Evolutionary conservation across 1,140 invertebrate species (phyloP).

Genomic region (Drosophila pallidifrons): DNA sequence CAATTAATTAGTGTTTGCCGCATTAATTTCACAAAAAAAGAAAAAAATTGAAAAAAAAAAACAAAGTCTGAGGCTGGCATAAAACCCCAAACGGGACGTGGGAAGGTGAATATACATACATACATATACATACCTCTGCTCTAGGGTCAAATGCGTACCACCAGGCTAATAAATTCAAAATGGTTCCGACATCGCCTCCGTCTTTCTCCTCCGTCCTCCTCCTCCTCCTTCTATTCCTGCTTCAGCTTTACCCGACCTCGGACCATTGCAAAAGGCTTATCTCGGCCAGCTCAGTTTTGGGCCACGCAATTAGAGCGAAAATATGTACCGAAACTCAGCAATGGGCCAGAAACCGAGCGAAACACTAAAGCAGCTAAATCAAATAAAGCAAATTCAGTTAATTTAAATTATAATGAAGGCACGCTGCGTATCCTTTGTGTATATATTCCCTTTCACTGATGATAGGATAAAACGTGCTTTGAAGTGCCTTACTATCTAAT

Average conservation of each 20-base stretch:
- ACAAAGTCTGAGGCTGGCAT: slow-evolving; percentile 36
- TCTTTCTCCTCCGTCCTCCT: neutral
- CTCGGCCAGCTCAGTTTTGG: slow-evolving; percentile 42
- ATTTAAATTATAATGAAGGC: slow-evolving; percentile 76
- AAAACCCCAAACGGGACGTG: slow-evolving; percentile 26
- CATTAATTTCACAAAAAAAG: slow-evolving; percentile 77
- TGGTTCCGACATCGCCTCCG: slow-evolving; percentile 12
- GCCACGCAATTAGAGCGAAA: slow-evolving; percentile 68
- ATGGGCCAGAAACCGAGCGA: slow-evolving; percentile 54
- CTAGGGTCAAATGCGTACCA: slow-evolving; percentile 47
- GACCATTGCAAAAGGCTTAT: slow-evolving; percentile 51
- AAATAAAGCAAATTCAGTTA: slow-evolving; percentile 79
- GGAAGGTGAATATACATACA: neutral
- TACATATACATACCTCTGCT: neutral
- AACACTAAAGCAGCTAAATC: slow-evolving; percentile 70
- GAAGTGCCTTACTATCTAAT: slow-evolving; percentile 29
- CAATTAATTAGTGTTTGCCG: slow-evolving; percentile 82
- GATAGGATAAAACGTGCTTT: slow-evolving; percentile 55
- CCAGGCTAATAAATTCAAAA: slow-evolving; percentile 72
- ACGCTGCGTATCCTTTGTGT: slow-evolving; percentile 21
- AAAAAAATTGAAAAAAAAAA: slow-evolving; percentile 44
- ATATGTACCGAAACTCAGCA: slow-evolving; percentile 44
- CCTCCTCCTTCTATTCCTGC: neutral
- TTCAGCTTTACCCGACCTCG: neutral
- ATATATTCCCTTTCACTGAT: slow-evolving; percentile 43